Base-by-base conservation (phyloP, 1,140 invertebrate species). In the Eulimnadia texana region DNA sequence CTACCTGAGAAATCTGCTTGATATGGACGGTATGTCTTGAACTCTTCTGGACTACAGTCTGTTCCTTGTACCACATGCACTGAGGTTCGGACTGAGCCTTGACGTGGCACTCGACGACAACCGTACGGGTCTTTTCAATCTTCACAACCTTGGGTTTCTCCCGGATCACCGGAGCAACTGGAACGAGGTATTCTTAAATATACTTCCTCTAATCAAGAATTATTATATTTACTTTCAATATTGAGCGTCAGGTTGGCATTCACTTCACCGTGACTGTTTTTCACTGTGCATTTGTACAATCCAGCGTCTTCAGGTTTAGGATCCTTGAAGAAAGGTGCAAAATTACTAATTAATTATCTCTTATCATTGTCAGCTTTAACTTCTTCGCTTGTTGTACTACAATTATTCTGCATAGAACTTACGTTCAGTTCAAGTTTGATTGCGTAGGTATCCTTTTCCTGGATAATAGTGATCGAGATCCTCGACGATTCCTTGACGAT, bases 211-310 rank as follows among this genome's bases (percentile, higher is more conserved):
- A 59, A 51, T 23, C 20, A 24, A 63, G 27, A 16, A 23, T 58
- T 29, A 13, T 64, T 80, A n/a, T n/a, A n/a, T 84, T 83, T 81
- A 92, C 92, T 93, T 85, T 96, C 91, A 76, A 98, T 93, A 76
- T 98, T 98, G 62, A 99, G 79, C 61, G 93, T 94, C 50, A 97
- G 79, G 76, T 97, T 97, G 42, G 93, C 91, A 74, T 95, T 96
- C 51, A 94, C 81, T 81, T 98, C 94, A 65, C 96, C 96, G 70
- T 90, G 81, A 65, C 84, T 79, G 74, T 98, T 98, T 74, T 95
- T 97, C 63, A 98, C 93, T 69, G 93, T 94, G 72, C 94, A 97
- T 74, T 98, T 98, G 77, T 98, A 99, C 29, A 96, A 79, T 47
- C 96, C 96, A 67, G 93, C 94, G 77, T 99, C 94, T 68, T 91